Evolutionary conservation across 2,113 vertebrate genomes (phyloP), one percentile per base, ranked within the genome.

Genomic region (Alethe diademata): DNA sequence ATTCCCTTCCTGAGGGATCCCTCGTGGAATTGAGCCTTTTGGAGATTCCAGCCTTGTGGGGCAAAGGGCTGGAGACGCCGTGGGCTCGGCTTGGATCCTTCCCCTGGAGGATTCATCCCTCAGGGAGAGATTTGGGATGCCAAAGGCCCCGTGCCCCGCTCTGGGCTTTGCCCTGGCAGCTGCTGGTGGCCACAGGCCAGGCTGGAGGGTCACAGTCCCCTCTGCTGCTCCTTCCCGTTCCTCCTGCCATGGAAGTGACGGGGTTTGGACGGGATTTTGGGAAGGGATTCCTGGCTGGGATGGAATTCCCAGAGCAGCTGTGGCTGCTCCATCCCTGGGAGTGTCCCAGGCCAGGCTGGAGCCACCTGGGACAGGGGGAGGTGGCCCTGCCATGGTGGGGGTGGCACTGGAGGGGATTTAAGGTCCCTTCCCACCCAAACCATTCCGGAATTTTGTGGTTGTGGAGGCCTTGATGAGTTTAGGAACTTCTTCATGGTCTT

Each of bases 1-100:
- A 57, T 24, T 15, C 53, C 47, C 33, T 8, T 57, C 33, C 66
- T 0, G 0, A 23, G 47, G 0, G 0, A 6, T 73, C 35, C 31
- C 51, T 36, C 0, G 0, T 0, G 53, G 83, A 9, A 5, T 12
- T 2, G 25, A 86, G 42, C 3, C 5, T 24, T 67, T 8, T 1
- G 58, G 54, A 12, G 66, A 1, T 36, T 24, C 53, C 65, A 7
- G 1, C 9, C 19, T 11, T 11, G 47, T 2, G 22, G 51, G 42
- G 12, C 11, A 14, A 45, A 61, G 9, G 48, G 26, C 17, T 62
- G 81, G 70, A 14, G 33, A 47, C 4, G 2, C 19, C 17, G 1
- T 0, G 25, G 23, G 5, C 23, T 64, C 12, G 50, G 29, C 7
- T 64, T 10, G 45, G 43, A 8, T 25, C 36, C 47, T 9, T 19